phyloP scores from a whole-genome alignment of 2,113 vertebrate genomes.

The Craseonycteris thonglongyai region DNA sequence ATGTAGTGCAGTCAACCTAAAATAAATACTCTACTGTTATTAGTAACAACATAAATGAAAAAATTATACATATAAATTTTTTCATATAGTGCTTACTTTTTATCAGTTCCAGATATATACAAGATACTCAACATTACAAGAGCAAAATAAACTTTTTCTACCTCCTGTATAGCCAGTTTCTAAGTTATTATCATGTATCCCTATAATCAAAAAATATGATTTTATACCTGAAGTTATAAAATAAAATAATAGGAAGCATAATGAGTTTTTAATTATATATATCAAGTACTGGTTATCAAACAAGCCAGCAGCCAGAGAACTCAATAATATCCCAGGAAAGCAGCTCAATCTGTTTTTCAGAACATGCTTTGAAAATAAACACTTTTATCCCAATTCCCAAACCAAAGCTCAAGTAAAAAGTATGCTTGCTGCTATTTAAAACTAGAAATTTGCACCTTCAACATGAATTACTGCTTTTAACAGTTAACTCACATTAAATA shows the following conservation, averaged over 20 bases:
- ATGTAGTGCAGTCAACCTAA: neutral
- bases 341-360: neutral
- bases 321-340: neutral
- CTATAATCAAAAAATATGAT: neutral
- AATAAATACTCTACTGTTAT: neutral
- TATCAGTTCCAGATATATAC: neutral
- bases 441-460: neutral
- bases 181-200: neutral
- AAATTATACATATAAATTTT: neutral
- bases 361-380: neutral
- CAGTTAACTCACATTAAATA: neutral
- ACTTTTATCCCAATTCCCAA: neutral
- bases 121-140: neutral
- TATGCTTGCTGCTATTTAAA: neutral
- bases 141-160: constrained; percentile 15
- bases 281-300: neutral
- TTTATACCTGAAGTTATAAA: neutral
- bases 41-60: neutral
- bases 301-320: neutral
- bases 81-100: neutral
- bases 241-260: neutral
- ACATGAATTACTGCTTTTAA: neutral
- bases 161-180: neutral
- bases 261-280: neutral
- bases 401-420: neutral